These are phyloP conservation scores for Saccostrea echinata DNA, from an alignment of 1,140 invertebrate species.

Conservation along the genomic window DNA sequence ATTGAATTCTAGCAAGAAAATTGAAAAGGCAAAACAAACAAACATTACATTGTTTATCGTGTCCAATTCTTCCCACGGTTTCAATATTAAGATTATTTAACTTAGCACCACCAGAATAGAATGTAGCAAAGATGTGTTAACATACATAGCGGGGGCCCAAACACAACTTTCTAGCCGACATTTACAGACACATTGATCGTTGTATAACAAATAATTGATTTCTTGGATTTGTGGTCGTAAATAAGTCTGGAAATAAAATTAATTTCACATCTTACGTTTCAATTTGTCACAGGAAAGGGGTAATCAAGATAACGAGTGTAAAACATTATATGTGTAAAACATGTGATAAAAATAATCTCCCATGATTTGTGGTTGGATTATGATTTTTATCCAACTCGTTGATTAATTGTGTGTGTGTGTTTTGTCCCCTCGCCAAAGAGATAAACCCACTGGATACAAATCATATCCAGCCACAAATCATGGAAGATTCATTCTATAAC, in stretches of 20 bases:
- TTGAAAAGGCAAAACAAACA: constrained; percentile 22
- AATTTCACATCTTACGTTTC: background rate
- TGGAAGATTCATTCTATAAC: too few relatives aligned
- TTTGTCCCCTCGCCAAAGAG: too few relatives aligned
- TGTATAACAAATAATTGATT: constrained; percentile 17
- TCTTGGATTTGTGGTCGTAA: constrained; percentile 3
- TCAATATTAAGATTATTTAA: background rate
- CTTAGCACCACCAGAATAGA: background rate
- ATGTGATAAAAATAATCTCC: too few relatives aligned
- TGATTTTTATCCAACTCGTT: too few relatives aligned
- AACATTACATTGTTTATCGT: background rate
- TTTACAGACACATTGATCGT: background rate
- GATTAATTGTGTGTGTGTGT: too few relatives aligned
- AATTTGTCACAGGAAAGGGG: background rate
- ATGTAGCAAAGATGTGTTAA: background rate
- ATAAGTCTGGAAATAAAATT: background rate
- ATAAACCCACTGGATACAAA: too few relatives aligned
- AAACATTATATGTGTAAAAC: too few relatives aligned
- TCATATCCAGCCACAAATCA: too few relatives aligned
- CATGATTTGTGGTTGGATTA: too few relatives aligned
- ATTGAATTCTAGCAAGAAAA: background rate
- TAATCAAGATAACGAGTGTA: too few relatives aligned
- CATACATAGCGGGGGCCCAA: background rate
- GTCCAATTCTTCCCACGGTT: background rate
- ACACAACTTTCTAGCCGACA: background rate